Base-by-base conservation (phyloP, 2,888 invertebrate genomes). In the Dendrolimus pini region DNA sequence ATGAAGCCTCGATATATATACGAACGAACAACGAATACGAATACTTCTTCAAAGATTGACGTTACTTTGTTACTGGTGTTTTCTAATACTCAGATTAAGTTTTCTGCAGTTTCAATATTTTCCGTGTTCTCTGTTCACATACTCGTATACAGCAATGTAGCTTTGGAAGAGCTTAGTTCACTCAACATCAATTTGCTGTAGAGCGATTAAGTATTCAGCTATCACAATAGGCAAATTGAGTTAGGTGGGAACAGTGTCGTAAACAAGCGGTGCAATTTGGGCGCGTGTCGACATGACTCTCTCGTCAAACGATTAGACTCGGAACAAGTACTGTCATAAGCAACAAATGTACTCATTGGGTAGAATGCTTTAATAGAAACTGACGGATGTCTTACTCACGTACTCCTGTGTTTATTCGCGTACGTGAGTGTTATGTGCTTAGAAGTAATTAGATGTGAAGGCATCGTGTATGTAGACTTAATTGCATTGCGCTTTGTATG, bases 191-290 rank as follows among this genome's bases (percentile, higher is more conserved):
- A 55, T 56, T 62, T 60, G 58, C 55, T 62, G 54, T 58, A 61
- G 65, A 70, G 60, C 70, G 64, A 68, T 69, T 67, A 72, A 70
- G 68, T 73, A 70, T 65, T 59, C 54, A 69, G 62, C 69, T 67
- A 47, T 9, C 47, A 47, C 47, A 47, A 47, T 47, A 47, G 47
- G 68, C 75, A 79, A 81, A 83, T 82, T 72, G 79, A 77, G 77
- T 79, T 77, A 75, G 74, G 64, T 62, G 62, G 47, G 72, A 68
- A 72, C 69, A 71, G 65, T 72, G 71, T 72, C 72, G 77, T 75
- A 73, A 77, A 80, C 80, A 79, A 76, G 68, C 71, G 68, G 64
- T 66, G 71, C 78, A 82, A 83, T 82, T 82, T 84, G 78, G 70
- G 68, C 72, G 70, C 72, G 65, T 70, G 75, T 74, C 72, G 67